Conservation (phyloP, 1,140 invertebrate genomes). For the Eumeta japonica region DNA sequence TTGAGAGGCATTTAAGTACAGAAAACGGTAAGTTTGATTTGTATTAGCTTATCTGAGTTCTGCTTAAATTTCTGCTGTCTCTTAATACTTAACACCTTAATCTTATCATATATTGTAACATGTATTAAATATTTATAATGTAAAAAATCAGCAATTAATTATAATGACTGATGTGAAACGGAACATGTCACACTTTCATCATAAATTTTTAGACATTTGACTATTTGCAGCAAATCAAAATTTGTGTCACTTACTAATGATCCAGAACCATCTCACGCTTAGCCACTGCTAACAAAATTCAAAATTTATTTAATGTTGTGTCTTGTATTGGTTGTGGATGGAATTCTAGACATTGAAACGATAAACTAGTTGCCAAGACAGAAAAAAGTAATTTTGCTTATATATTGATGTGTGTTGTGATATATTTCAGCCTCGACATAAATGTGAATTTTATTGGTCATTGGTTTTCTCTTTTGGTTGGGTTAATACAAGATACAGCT, state of each 20-base stretch:
- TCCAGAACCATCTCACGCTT: constrained; percentile 50
- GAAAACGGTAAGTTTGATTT: constrained; percentile 39
- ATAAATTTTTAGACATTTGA: too few species aligned
- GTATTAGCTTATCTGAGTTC: too few species aligned
- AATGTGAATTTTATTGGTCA: constrained; percentile 51
- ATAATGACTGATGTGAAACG: too few species aligned
- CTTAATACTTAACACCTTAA: too few species aligned
- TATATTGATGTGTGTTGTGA: constrained; percentile 41
- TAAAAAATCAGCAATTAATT: too few species aligned
- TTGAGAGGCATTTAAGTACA: constrained; percentile 40
- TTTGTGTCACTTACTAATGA: constrained; percentile 22
- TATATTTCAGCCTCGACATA: constrained; percentile 56
- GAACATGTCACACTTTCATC: too few species aligned
- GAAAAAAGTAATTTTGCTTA: constrained; percentile 1
- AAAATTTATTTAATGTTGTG: constrained; percentile 55
- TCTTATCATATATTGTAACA: too few species aligned
- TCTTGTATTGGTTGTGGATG: constrained; percentile 59
- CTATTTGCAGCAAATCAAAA: constrained; percentile 8
- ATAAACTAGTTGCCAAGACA: constrained; percentile 4
- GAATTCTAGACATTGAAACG: constrained; percentile 10
- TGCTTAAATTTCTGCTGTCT: too few species aligned
- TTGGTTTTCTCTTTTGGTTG: constrained; percentile 58
- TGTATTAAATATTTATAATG: too few species aligned
- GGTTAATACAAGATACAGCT: constrained; percentile 61
- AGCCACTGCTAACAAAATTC: constrained; percentile 56